A percentile compares a stretch with the other conserved stretches of the same genome.
These are phyloP conservation scores for Catharus fuscescens DNA, from an alignment of 2,113 vertebrate species.

Conservation along the genomic window DNA sequence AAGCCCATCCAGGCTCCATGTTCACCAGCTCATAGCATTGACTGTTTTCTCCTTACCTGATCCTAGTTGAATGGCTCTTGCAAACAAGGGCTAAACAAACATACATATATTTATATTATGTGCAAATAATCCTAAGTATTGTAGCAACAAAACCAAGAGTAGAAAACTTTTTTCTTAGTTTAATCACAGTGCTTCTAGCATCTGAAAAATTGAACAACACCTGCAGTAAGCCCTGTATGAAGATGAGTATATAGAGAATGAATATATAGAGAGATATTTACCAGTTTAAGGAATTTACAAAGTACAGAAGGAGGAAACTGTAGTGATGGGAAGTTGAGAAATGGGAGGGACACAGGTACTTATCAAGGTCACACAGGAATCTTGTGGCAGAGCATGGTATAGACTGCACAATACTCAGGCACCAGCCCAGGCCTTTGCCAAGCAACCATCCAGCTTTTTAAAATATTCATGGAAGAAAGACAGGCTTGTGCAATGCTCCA, in stretches of 20 bases:
- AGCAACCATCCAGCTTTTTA: not conserved
- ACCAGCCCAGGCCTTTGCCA: not conserved
- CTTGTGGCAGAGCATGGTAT: not conserved
- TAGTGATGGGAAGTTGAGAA: not conserved
- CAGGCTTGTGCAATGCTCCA: not conserved
- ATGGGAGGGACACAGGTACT: not conserved
- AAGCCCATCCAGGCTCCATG: not conserved
- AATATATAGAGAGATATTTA: not conserved
- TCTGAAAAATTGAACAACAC: not conserved
- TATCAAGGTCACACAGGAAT: not conserved
- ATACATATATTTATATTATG: not conserved
- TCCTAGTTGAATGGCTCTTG: not conserved
- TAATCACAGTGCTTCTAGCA: not conserved
- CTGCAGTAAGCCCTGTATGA: not conserved
- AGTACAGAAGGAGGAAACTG: not conserved
- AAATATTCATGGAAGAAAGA: not conserved
- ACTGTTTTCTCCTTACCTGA: not conserved
- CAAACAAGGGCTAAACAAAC: not conserved
- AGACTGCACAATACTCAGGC: not conserved
- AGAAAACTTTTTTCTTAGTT: not conserved
- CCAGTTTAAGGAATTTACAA: not conserved
- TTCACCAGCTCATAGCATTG: not conserved
- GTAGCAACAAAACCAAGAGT: not conserved
- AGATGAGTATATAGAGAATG: not conserved
- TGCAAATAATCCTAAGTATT: not conserved